These are phyloP conservation scores for Lasioglossum lativentre DNA, from an alignment of 2,888 invertebrate species.

Conservation along the genomic window DNA sequence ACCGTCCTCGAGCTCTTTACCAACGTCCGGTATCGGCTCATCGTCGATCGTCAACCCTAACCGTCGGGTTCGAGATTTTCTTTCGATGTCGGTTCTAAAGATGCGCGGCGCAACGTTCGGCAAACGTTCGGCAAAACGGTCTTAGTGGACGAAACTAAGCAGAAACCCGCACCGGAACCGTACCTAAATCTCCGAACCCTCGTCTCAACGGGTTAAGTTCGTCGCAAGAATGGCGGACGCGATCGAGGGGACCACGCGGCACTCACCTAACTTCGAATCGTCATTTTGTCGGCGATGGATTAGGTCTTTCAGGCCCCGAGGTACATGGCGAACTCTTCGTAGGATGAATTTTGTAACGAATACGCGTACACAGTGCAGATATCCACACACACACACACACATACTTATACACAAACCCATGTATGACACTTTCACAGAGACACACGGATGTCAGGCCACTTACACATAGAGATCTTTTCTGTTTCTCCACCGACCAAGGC, in stretches of 20 bases:
- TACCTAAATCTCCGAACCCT: not conserved
- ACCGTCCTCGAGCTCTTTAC: not conserved
- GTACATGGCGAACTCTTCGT: slow-evolving; percentile 46
- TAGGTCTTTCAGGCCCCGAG: slow-evolving; percentile 42
- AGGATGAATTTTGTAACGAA: slow-evolving; percentile 65
- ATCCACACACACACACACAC: slow-evolving; percentile 20
- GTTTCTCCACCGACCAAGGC: slow-evolving; percentile 51
- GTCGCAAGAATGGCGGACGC: not conserved
- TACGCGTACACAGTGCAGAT: slow-evolving; percentile 14
- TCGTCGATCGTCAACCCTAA: slow-evolving; percentile 13
- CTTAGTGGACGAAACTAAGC: not conserved
- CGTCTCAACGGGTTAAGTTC: not conserved
- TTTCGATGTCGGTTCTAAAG: not conserved
- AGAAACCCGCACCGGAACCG: not conserved
- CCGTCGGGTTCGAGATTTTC: not conserved
- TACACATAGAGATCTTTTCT: slow-evolving; percentile 26
- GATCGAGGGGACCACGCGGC: slow-evolving; percentile 2
- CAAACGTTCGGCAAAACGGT: not conserved
- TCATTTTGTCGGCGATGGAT: slow-evolving; percentile 15
- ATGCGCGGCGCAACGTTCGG: not conserved
- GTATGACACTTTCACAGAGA: slow-evolving; percentile 24
- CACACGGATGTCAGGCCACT: not conserved
- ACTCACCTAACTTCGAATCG: slow-evolving; percentile 9
- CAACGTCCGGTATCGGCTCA: slow-evolving; percentile 5
- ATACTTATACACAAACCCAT: slow-evolving; percentile 12